phyloP scores from a whole-genome alignment of 2,797 vertebrate genomes.

The Syngnathus rostellatus region DNA sequence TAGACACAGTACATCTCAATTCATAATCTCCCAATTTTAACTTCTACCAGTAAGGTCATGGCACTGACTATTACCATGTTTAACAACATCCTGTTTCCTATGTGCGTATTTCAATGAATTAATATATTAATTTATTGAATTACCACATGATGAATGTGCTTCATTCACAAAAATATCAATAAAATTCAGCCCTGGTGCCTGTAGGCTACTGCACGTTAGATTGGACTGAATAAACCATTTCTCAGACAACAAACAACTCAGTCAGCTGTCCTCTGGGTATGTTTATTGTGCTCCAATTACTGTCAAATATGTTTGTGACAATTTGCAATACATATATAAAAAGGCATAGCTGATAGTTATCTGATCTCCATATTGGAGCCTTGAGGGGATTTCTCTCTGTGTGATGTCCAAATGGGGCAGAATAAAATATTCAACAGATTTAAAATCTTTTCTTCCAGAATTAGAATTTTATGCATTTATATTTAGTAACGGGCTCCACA shows the following conservation, averaged over 20 bases:
- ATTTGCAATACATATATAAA: background rate
- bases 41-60: too few relatives aligned
- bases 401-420: background rate
- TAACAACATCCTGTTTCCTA: background rate
- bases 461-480: background rate
- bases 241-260: constrained; percentile 11
- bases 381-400: constrained; percentile 8
- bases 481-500: background rate
- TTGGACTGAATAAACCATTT: background rate
- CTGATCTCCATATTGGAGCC: constrained; percentile 29
- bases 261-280: constrained; percentile 22
- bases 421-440: background rate
- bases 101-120: background rate
- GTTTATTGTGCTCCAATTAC: constrained; percentile 50
- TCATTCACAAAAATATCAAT: background rate
- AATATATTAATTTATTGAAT: background rate
- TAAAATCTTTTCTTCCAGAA: background rate
- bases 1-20: too few relatives aligned
- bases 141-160: background rate
- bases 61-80: background rate
- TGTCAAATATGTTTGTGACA: constrained; percentile 43
- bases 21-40: background rate
- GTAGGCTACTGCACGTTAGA: background rate
- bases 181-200: background rate
- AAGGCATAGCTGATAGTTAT: background rate